Evolutionary conservation across 1,140 invertebrate genomes (phyloP).

Genomic region (Lasioglossum baleicum): DNA sequence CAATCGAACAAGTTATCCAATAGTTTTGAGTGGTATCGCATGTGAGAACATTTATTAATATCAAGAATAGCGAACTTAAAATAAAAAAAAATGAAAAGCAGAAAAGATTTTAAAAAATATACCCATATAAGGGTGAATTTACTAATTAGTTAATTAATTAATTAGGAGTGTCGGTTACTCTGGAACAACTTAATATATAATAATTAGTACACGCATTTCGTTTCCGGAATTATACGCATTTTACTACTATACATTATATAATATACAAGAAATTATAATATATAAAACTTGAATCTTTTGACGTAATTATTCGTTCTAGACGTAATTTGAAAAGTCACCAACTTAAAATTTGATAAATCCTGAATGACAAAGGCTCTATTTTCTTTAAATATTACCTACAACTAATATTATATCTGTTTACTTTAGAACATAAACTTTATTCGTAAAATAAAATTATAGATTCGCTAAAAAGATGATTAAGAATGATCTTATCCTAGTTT

Average conservation of each 20-base stretch:
- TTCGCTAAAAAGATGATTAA: slow-evolving; percentile 19
- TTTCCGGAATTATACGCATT: slow-evolving; percentile 19
- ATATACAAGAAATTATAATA: slow-evolving; percentile 10
- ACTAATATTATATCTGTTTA: slow-evolving; percentile 6
- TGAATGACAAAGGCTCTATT: neutral
- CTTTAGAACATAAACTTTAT: slow-evolving; percentile 2
- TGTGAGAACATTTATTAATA: neutral
- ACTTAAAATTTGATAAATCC: slow-evolving; percentile 14
- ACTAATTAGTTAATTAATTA: neutral
- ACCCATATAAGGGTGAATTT: neutral
- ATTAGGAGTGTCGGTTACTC: slow-evolving; percentile 3
- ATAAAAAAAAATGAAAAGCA: neutral
- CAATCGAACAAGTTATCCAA: no score
- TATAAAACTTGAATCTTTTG: slow-evolving; percentile 8
- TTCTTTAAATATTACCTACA: neutral
- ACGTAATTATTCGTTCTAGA: neutral
- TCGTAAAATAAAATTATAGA: slow-evolving; percentile 20
- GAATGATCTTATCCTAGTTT: slow-evolving; percentile 9
- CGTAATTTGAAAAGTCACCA: neutral
- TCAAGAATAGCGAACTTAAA: neutral
- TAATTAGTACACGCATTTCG: slow-evolving; percentile 13
- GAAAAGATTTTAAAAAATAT: slow-evolving; percentile 2
- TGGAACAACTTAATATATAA: neutral
- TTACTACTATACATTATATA: slow-evolving; percentile 10
- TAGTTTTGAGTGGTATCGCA: neutral